phyloP scores from a whole-genome alignment of 64 coral and sea anemone species.

The Montipora cactus region DNA sequence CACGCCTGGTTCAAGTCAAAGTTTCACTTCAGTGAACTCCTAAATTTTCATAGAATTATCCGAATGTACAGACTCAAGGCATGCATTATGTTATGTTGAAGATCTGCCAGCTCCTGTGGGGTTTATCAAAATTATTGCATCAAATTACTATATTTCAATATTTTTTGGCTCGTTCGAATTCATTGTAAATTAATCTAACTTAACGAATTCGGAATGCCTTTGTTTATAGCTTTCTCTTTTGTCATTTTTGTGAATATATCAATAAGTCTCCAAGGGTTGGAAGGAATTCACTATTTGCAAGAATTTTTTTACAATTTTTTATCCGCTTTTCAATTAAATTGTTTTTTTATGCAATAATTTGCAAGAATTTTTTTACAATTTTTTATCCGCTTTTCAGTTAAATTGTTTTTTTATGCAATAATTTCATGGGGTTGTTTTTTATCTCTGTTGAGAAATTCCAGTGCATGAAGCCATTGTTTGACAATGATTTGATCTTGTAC shows the following conservation, averaged over 20 bases:
- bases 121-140: not conserved
- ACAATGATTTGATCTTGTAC: slow-evolving; percentile 8
- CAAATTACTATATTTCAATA: not conserved
- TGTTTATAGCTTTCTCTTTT: not conserved
- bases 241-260: not conserved
- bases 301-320: not conserved
- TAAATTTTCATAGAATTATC: not conserved
- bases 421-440: not conserved
- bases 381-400: not conserved
- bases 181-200: not conserved
- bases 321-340: not conserved
- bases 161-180: not conserved
- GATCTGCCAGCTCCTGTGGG: not conserved
- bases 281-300: slow-evolving; percentile 13
- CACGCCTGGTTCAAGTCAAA: not conserved
- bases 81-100: not conserved
- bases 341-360: not conserved
- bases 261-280: too few species aligned
- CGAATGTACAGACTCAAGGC: not conserved
- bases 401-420: not conserved
- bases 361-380: not conserved
- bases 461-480: slow-evolving; percentile 16
- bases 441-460: not conserved
- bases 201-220: not conserved
- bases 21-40: not conserved